phyloP scores from a whole-genome alignment of 2,113 vertebrate genomes.

The Crotophaga sulcirostris region DNA sequence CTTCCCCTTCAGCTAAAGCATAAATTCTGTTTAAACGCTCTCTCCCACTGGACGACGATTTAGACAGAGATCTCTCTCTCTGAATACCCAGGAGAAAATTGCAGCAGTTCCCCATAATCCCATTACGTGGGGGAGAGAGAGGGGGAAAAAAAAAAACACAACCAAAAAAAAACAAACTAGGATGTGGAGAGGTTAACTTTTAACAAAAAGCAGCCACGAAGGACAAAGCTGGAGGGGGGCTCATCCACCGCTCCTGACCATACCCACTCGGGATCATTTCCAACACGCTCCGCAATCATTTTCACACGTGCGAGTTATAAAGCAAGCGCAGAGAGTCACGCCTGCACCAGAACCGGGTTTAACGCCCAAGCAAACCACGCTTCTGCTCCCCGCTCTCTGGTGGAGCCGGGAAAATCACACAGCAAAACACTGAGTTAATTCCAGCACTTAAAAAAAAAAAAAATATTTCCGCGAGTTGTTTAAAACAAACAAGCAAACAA shows the following conservation, averaged over 20 bases:
- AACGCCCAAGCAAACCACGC: not conserved
- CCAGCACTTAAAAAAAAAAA: not conserved
- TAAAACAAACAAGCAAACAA: not conserved
- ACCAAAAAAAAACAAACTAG: no score
- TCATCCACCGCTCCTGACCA: not conserved
- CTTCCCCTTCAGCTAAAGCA: not conserved
- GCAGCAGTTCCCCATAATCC: not conserved
- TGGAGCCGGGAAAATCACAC: not conserved
- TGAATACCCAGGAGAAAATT: not conserved
- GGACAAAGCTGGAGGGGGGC: slow-evolving; percentile 1
- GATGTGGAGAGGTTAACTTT: not conserved
- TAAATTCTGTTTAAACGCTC: not conserved
- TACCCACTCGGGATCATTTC: not conserved
- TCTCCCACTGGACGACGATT: not conserved
- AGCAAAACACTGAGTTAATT: not conserved
- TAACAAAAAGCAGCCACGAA: not conserved
- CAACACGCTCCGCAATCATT: not conserved
- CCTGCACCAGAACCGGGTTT: not conserved
- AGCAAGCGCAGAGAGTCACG: not conserved
- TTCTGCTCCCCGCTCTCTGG: accelerated
- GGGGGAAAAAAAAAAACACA: not conserved
- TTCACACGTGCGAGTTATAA: not conserved
- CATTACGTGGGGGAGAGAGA: not conserved
- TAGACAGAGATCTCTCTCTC: not conserved
- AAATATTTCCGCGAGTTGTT: not conserved